Evolutionary conservation across 2,797 vertebrate species (phyloP).

Genomic region (Thalassophryne amazonica): DNA sequence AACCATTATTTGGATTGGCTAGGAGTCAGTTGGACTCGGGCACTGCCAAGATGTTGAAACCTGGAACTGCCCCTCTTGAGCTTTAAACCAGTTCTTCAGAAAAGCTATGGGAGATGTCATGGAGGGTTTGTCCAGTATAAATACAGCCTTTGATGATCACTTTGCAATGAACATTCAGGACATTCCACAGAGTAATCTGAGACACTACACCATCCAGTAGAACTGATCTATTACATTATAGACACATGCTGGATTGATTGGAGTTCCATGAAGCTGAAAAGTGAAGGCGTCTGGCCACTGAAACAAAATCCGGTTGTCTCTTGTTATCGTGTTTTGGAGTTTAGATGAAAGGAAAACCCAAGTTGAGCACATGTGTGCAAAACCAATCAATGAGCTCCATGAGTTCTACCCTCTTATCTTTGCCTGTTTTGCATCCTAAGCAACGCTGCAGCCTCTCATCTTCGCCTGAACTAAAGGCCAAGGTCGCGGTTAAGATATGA

Average conservation of each 20-base stretch:
- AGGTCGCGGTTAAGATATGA: conserved; percentile 66
- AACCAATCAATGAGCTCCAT: conserved; percentile 14
- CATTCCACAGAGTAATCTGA: background rate
- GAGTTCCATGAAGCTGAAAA: background rate
- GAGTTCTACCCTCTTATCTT: conserved; percentile 5
- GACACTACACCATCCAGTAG: too few species aligned
- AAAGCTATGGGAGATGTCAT: too few species aligned
- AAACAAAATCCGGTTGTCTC: too few species aligned
- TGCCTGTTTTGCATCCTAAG: conserved; percentile 36
- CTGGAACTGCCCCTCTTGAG: too few species aligned
- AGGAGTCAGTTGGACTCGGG: too few species aligned
- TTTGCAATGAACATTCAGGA: conserved; percentile 44
- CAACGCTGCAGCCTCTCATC: conserved; percentile 15
- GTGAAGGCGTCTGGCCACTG: too few species aligned
- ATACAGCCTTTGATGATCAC: too few species aligned
- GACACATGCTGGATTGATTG: background rate
- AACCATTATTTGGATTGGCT: too few species aligned
- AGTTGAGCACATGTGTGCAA: conserved; percentile 3
- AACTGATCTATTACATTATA: too few species aligned
- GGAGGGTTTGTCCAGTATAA: too few species aligned
- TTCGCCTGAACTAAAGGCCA: conserved; percentile 37
- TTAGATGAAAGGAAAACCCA: background rate
- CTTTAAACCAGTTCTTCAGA: too few species aligned
- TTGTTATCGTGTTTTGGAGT: conserved; percentile 13
- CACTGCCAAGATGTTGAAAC: too few species aligned